phyloP scores from a whole-genome alignment of 2,113 vertebrate species.

The Prietella phreatophila region DNA sequence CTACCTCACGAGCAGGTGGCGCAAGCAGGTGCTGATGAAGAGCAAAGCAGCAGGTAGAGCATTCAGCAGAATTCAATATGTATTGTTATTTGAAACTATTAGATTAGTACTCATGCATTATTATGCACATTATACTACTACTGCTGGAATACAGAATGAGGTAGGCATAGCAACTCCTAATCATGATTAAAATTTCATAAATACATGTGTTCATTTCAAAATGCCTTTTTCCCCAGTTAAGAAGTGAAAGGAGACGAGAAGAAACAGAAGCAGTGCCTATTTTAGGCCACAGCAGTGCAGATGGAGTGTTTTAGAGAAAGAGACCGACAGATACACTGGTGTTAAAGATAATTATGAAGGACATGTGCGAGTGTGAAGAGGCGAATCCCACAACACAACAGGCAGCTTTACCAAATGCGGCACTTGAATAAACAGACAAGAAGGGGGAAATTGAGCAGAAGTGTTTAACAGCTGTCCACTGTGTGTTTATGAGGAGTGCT shows the following conservation, averaged over 20 bases:
- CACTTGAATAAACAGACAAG: slow-evolving; percentile 13
- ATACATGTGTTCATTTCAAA: background rate
- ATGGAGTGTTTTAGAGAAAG: slow-evolving; percentile 28
- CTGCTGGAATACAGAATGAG: background rate
- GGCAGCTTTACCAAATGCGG: background rate
- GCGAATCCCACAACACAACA: slow-evolving; percentile 16
- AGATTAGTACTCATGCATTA: background rate
- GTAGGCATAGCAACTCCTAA: background rate
- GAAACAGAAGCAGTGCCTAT: background rate
- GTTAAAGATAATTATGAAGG: slow-evolving; percentile 39
- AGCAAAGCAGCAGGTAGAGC: background rate
- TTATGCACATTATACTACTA: background rate
- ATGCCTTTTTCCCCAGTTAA: background rate
- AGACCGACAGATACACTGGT: slow-evolving; percentile 35
- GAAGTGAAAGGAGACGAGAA: background rate
- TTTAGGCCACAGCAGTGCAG: slow-evolving; percentile 9
- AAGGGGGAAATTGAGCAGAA: slow-evolving; percentile 13
- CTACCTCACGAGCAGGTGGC: too few relatives aligned
- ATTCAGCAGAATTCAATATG: background rate
- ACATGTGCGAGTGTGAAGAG: slow-evolving; percentile 35
- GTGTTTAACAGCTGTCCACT: slow-evolving; percentile 37
- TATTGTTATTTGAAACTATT: background rate
- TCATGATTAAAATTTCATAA: background rate
- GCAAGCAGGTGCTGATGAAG: too few relatives aligned
- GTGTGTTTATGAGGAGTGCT: slow-evolving; percentile 14